These are phyloP conservation scores for Spea multiplicata DNA, from an alignment of 2,113 vertebrate genomes.

Conservation along the genomic window DNA sequence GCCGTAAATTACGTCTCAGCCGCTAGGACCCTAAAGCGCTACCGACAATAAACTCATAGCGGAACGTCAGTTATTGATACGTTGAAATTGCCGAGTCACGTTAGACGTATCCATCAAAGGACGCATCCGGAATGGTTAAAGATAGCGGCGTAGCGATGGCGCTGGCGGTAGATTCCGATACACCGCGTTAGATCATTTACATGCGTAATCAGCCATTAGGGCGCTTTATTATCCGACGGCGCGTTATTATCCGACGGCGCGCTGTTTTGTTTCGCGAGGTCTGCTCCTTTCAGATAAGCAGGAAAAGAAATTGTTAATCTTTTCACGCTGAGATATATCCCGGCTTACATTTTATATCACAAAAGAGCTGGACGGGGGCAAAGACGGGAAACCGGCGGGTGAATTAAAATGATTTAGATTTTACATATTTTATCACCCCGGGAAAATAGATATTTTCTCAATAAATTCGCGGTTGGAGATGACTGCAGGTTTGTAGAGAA, in stretches of 20 bases:
- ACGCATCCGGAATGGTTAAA: background rate
- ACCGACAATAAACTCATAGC: too few species aligned
- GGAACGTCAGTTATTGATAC: background rate
- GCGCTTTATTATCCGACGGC: too few species aligned
- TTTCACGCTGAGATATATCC: background rate
- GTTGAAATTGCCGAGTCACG: background rate
- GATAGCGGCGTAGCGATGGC: background rate
- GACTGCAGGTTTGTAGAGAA: background rate
- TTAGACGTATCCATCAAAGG: background rate
- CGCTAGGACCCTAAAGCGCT: too few species aligned
- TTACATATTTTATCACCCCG: background rate
- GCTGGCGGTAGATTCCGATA: background rate
- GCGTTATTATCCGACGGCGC: background rate
- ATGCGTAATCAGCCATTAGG: constrained; percentile 1
- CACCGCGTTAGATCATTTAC: background rate
- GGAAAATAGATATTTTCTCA: background rate
- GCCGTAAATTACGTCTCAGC: background rate
- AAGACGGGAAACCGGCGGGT: background rate
- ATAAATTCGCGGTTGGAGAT: background rate
- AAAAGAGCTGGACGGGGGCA: background rate
- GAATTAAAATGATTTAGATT: background rate
- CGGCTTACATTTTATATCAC: background rate
- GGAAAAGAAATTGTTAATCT: background rate
- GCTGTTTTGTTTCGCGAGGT: background rate
- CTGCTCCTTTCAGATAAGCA: constrained; percentile 9